These are phyloP conservation scores for human (Homo sapiens) DNA, from an alignment of 2,113 vertebrate genomes.

Conservation along the genomic window DNA sequence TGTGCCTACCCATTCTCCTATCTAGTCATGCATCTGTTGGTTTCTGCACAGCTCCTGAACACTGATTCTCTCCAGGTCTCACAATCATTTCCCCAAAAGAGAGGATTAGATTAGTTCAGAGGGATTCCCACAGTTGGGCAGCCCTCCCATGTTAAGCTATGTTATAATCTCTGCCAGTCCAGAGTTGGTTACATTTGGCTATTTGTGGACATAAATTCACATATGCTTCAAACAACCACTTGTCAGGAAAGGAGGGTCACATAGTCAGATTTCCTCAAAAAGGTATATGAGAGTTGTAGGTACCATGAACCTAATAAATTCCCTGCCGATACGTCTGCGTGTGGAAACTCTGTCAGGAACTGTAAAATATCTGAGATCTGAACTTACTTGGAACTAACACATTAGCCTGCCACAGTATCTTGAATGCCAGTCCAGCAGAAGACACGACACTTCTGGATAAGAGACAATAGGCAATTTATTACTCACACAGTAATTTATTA, in stretches of 20 bases:
- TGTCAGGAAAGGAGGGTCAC: not conserved
- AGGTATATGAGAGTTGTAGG: not conserved
- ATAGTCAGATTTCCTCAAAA: not conserved
- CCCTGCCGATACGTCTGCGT: not conserved
- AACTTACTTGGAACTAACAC: not conserved
- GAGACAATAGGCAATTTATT: not conserved
- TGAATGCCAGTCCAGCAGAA: not conserved
- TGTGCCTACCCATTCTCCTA: not conserved
- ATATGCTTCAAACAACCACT: not conserved
- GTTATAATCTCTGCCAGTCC: not conserved
- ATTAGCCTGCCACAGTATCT: not conserved
- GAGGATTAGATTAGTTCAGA: not conserved
- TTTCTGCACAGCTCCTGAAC: not conserved
- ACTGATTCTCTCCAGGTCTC: not conserved
- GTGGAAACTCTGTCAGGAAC: not conserved
- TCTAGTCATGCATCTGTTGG: not conserved
- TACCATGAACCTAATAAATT: not conserved
- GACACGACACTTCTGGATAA: not conserved
- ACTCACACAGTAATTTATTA: not conserved
- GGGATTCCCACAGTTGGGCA: not conserved
- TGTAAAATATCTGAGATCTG: not conserved
- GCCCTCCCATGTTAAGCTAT: not conserved
- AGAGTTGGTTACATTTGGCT: not conserved
- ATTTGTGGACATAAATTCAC: not conserved
- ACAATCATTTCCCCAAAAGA: not conserved